phyloP scores from a whole-genome alignment of 2,888 invertebrate genomes.

The Timandra comae region DNA sequence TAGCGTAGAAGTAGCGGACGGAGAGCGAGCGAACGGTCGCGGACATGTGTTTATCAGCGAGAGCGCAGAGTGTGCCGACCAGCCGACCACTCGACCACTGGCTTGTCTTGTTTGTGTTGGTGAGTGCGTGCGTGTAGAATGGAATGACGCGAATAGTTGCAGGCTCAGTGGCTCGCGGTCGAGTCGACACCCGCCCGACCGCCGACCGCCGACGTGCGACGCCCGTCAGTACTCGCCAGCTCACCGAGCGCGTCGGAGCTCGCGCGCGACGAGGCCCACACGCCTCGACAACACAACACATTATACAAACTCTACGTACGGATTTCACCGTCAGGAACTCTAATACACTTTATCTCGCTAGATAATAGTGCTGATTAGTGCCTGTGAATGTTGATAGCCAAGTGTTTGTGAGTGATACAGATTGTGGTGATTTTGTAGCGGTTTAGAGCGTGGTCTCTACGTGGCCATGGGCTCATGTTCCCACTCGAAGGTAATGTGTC shows the following conservation, averaged over 20 bases:
- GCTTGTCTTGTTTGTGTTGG: constrained; percentile 63
- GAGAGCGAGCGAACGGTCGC: constrained; percentile 30
- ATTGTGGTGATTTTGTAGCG: constrained; percentile 44
- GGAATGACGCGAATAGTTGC: constrained; percentile 70
- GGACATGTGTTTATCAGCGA: constrained; percentile 49
- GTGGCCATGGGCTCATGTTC: constrained; percentile 68
- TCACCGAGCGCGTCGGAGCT: constrained; percentile 60
- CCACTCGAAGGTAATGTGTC: constrained; percentile 62
- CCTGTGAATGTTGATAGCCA: constrained; percentile 33
- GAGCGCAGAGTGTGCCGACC: constrained; percentile 39
- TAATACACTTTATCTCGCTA: constrained; percentile 58
- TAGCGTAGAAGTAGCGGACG: constrained; percentile 10
- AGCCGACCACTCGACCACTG: constrained; percentile 26
- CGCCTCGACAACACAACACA: constrained; percentile 9
- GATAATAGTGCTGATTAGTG: constrained; percentile 68
- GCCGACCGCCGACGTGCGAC: constrained; percentile 31
- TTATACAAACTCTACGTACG: constrained; percentile 25
- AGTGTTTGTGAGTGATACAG: constrained; percentile 39
- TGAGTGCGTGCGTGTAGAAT: constrained; percentile 61
- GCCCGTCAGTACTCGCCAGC: constrained; percentile 50
- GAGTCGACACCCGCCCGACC: constrained; percentile 35
- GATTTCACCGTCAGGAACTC: constrained; percentile 40
- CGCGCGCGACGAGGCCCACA: constrained; percentile 61
- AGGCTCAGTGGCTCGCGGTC: constrained; percentile 39
- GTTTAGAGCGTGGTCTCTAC: constrained; percentile 54